A percentile compares a stretch with the other conserved stretches of the same genome.
Conservation (phyloP, 2,888 invertebrate genomes). For the Hirtodrosophila confusa region DNA sequence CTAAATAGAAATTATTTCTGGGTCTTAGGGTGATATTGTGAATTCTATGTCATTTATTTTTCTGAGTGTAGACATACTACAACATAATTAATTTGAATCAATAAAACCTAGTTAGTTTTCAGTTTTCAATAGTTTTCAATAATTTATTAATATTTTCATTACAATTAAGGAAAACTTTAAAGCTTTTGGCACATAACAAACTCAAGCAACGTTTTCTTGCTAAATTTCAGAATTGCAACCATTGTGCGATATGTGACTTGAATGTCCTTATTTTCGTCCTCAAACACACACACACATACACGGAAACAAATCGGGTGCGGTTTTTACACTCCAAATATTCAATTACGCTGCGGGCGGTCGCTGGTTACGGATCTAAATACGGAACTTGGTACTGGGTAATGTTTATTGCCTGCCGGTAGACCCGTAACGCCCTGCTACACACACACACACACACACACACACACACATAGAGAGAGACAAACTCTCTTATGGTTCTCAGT, state of each 20-base stretch:
- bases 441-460: constrained; percentile 6
- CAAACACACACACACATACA: constrained; percentile 4
- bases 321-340: constrained; percentile 78
- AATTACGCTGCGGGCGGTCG: constrained; percentile 76
- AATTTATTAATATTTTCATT: too few species aligned
- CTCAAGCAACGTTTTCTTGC: constrained; percentile 4
- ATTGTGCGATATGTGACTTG: constrained; percentile 33
- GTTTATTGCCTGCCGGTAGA: constrained; percentile 46
- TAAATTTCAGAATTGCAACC: constrained; percentile 10
- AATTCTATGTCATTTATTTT: too few species aligned
- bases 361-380: constrained; percentile 51
- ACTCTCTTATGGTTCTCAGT: neutral
- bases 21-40: too few species aligned
- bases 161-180: too few species aligned
- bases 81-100: too few species aligned
- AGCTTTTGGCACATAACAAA: too few species aligned
- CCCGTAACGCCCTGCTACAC: constrained; percentile 24
- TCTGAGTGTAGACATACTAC: too few species aligned
- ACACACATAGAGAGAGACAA: constrained; percentile 8
- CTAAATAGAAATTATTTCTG: too few species aligned
- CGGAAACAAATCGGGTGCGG: constrained; percentile 61
- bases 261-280: constrained; percentile 36
- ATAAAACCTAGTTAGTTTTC: too few species aligned
- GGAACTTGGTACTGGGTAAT: constrained; percentile 28
- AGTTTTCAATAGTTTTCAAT: too few species aligned